phyloP scores from a whole-genome alignment of 2,888 invertebrate species.

The Eupithecia insigniata region DNA sequence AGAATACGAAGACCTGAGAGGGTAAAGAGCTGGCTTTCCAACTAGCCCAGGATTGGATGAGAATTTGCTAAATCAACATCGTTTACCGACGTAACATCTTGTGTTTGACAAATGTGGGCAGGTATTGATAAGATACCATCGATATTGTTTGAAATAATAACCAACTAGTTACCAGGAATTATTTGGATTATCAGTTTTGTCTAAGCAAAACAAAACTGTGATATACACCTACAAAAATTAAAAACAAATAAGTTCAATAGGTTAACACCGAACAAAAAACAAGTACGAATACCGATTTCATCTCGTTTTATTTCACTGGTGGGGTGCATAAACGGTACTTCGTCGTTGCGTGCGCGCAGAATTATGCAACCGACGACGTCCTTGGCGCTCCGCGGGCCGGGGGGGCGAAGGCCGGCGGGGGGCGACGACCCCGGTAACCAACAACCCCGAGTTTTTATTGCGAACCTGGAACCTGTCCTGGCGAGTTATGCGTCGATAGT shows the following conservation, averaged over 20 bases:
- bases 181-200: not conserved
- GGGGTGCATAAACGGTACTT: constrained; percentile 65
- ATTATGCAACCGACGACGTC: constrained; percentile 81
- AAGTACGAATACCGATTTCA: constrained; percentile 36
- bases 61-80: constrained; percentile 83
- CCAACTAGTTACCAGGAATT: not conserved
- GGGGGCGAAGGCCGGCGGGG: constrained; percentile 62
- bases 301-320: constrained; percentile 59
- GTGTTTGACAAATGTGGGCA: constrained; percentile 13
- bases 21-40: constrained; percentile 85
- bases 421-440: constrained; percentile 67
- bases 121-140: constrained; percentile 28
- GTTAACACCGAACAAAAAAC: constrained; percentile 45
- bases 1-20: constrained; percentile 82
- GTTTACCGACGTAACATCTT: constrained; percentile 7
- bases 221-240: not conserved
- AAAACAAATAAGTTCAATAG: constrained; percentile 27
- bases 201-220: not conserved
- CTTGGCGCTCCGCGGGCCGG: constrained; percentile 63
- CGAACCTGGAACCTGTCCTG: constrained; percentile 60
- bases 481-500: constrained; percentile 63
- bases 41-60: constrained; percentile 88
- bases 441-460: constrained; percentile 64
- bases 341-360: constrained; percentile 66
- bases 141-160: constrained; percentile 26